phyloP scores from a whole-genome alignment of 2,113 vertebrate genomes.

The Planiliza haematocheilus region DNA sequence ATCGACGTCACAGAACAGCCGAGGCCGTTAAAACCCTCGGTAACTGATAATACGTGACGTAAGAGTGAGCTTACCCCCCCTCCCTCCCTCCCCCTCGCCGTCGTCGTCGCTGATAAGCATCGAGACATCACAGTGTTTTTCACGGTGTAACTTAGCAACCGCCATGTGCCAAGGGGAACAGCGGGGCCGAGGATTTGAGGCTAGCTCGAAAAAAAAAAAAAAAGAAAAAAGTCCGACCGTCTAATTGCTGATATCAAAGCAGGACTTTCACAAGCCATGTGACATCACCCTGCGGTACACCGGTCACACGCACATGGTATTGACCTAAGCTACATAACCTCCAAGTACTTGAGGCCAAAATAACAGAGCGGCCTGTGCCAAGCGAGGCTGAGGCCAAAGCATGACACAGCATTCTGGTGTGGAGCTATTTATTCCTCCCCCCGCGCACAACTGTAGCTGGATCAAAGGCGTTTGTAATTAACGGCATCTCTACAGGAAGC shows the following conservation, averaged over 20 bases:
- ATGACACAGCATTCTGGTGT: slow-evolving; percentile 36
- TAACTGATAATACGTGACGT: slow-evolving; percentile 28
- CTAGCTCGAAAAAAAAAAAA: slow-evolving; percentile 1
- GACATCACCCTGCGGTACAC: slow-evolving; percentile 68
- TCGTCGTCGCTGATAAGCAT: slow-evolving; percentile 61
- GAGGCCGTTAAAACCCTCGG: not conserved
- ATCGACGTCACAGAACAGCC: too few relatives aligned
- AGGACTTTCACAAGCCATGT: slow-evolving; percentile 70
- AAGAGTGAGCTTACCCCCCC: slow-evolving; percentile 6
- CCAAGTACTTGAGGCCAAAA: slow-evolving; percentile 62
- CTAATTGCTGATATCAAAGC: slow-evolving; percentile 73
- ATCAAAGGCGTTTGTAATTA: too few relatives aligned
- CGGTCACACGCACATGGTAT: slow-evolving; percentile 55
- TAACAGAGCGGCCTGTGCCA: slow-evolving; percentile 53
- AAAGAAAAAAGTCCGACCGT: slow-evolving; percentile 51
- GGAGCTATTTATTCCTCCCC: too few relatives aligned
- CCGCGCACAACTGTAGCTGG: too few relatives aligned
- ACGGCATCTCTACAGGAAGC: too few relatives aligned
- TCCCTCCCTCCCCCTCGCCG: too few relatives aligned
- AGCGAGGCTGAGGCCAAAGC: slow-evolving; percentile 31
- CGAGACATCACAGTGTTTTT: slow-evolving; percentile 65
- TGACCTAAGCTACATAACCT: slow-evolving; percentile 74
- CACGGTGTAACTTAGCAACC: slow-evolving; percentile 62
- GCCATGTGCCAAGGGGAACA: slow-evolving; percentile 18
- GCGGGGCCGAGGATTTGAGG: slow-evolving; percentile 38